Percentiles rank a stretch among this genome's conserved stretches.
phyloP scores from a whole-genome alignment of 2,113 vertebrate species.

The Phrynocephalus versicolor region DNA sequence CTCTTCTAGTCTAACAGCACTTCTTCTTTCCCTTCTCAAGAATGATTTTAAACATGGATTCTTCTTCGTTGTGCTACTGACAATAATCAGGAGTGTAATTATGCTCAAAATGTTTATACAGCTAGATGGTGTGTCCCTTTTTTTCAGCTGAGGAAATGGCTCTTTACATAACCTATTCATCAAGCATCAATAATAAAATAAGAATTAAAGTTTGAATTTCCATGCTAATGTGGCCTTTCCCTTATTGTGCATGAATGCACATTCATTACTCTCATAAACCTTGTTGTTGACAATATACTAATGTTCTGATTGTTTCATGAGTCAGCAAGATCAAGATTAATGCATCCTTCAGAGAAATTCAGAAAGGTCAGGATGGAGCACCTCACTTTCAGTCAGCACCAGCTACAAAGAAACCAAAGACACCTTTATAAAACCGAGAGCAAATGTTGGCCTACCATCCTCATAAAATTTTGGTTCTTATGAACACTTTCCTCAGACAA shows the following conservation, averaged over 20 bases:
- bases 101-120: conserved; percentile 64
- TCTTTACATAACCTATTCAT: conserved; percentile 71
- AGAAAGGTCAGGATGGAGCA: conserved; percentile 67
- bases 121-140: conserved; percentile 63
- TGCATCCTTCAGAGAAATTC: conserved; percentile 59
- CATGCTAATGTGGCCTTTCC: conserved; percentile 85
- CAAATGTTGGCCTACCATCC: background rate
- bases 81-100: conserved; percentile 66
- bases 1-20: conserved; percentile 20
- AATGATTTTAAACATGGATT: conserved; percentile 35
- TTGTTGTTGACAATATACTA: conserved; percentile 62
- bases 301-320: conserved; percentile 66
- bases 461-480: background rate
- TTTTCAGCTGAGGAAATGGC: conserved; percentile 56
- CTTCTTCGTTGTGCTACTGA: conserved; percentile 38
- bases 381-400: conserved; percentile 20
- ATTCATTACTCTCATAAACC: conserved; percentile 70
- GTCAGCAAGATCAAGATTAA: conserved; percentile 63
- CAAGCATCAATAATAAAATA: conserved; percentile 73
- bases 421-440: background rate
- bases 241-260: conserved; percentile 68
- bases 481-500: background rate
- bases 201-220: conserved; percentile 81
- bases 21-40: background rate
- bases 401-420: conserved; percentile 22